A percentile compares a stretch with the other conserved stretches of the same genome.
These are phyloP conservation scores for Lepidurus apus DNA, from an alignment of 1,140 invertebrate species.

Conservation along the genomic window DNA sequence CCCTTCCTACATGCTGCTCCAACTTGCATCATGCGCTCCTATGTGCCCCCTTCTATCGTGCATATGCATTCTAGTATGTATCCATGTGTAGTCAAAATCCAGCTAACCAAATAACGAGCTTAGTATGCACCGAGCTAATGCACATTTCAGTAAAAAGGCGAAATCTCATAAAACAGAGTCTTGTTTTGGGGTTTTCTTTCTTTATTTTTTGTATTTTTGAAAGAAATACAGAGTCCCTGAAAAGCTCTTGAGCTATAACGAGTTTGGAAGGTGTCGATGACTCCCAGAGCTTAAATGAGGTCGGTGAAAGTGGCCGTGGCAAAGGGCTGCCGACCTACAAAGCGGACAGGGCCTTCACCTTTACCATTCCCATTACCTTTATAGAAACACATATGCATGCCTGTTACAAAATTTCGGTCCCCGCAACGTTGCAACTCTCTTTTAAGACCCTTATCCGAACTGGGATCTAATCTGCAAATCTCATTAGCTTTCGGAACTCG, in stretches of 20 bases:
- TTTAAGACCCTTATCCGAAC: too few relatives aligned
- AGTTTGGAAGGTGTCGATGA: conserved; percentile 21
- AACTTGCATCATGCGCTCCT: not conserved
- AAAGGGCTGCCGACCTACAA: conserved; percentile 20
- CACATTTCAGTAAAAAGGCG: not conserved
- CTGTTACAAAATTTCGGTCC: too few relatives aligned
- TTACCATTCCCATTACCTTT: conserved; percentile 19
- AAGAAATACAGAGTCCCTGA: not conserved
- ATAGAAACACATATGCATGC: not conserved
- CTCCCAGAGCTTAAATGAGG: conserved; percentile 17
- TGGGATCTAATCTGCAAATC: too few relatives aligned
- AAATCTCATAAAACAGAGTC: not conserved
- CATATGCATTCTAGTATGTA: too few relatives aligned
- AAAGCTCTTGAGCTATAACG: not conserved
- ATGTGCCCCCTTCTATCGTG: too few relatives aligned
- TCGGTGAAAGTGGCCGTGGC: conserved; percentile 20
- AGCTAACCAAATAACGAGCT: not conserved
- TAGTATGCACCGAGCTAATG: not conserved
- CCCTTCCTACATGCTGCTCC: not conserved
- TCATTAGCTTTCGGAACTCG: too few relatives aligned
- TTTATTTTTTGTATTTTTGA: not conserved
- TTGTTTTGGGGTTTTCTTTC: not conserved
- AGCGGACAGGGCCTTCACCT: conserved; percentile 20
- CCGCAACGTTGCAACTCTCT: too few relatives aligned
- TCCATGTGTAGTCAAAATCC: too few relatives aligned